Evolutionary conservation across 2,797 vertebrate species (phyloP).

Genomic region (Cyprinella venusta): DNA sequence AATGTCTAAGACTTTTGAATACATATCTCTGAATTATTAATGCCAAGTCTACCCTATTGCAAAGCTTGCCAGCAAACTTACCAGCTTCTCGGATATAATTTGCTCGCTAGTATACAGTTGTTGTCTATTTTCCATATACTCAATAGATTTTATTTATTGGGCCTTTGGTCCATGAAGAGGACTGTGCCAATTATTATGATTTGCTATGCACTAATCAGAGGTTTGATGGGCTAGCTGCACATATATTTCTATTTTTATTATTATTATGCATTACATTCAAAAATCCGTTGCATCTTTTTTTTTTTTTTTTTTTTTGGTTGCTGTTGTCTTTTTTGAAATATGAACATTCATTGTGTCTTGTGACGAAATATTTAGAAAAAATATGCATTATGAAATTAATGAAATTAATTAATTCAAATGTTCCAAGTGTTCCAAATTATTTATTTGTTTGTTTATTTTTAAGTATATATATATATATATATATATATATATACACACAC

Average conservation of each 20-base stretch:
- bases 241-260: background rate
- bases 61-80: conserved; percentile 5
- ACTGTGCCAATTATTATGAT: conserved; percentile 5
- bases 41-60: conserved; percentile 67
- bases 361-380: background rate
- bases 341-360: background rate
- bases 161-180: background rate
- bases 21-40: conserved; percentile 69
- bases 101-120: background rate
- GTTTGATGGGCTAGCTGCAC: background rate
- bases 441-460: background rate
- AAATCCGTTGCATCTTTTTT: no score
- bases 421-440: no score
- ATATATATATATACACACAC: background rate
- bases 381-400: background rate
- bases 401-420: no score
- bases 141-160: background rate
- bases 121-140: background rate
- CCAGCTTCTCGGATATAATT: background rate
- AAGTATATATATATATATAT: background rate
- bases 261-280: no score
- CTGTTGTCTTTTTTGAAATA: background rate
- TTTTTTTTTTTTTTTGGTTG: background rate
- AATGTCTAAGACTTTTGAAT: no score
- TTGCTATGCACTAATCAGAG: background rate